Base-by-base conservation (phyloP, 2,113 vertebrate species). In the Balaeniceps rex region DNA sequence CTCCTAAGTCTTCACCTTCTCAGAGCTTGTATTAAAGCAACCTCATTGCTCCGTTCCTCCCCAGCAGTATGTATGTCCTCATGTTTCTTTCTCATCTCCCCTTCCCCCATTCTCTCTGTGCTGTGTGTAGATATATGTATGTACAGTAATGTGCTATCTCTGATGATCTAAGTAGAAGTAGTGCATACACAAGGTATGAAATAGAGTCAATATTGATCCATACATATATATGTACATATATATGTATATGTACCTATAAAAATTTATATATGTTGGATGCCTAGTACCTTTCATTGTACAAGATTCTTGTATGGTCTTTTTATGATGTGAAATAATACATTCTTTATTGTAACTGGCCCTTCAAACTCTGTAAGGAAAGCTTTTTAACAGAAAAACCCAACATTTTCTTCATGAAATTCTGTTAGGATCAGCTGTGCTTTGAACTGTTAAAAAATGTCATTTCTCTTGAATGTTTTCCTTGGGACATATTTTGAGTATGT, bases 371-470 rank as follows among this genome's bases (percentile, higher is more conserved):
- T 34, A 68, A 69, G 70, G 61, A 91, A 83, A 57, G 77, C 60
- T 84, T 89, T 88, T 87, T 52, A 79, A 36, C 25, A 34, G 58
- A 65, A 71, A 44, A 5, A 5, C 12, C 19, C 19, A 65, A 14
- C 38, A 14, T 38, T 82, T 78, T 87, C 57, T 79, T 91, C 29
- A 25, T 87, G 31, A 65, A 76, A 74, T 95, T 85, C 36, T 88
- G 31, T 94, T 94, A 94, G 93, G 83, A 84, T 97, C 93, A 96
- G 58, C 83, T 94, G 88, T 95, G 94, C 93, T 94, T 88, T 92
- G 71, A 91, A 82, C 90, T 82, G 72, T 87, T 84, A 75, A 92
- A 89, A 97, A 46, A 81, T 89, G 91, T 71, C 44, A 58, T 91
- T 92, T 91, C 61, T 89, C 36, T 42, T 77, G 70, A 65, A 51